A percentile compares a stretch with the other conserved stretches of the same genome.
Evolutionary conservation across 2,113 vertebrate species (phyloP).

Genomic region (Corvus moneduloides): DNA sequence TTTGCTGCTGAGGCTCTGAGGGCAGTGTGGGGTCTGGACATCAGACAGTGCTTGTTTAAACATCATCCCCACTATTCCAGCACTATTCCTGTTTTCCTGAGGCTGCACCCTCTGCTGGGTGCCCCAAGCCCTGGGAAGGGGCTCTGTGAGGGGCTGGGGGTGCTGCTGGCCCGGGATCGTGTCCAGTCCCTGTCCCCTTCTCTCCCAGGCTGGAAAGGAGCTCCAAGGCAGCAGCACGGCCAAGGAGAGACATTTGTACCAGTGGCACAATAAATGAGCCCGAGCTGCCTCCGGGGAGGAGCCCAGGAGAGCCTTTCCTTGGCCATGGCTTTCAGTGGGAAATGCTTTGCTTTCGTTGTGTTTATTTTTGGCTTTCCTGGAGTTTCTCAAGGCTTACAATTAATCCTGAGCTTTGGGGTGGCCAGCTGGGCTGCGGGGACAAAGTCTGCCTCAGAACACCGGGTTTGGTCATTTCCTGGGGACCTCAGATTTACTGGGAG

Average conservation of each 20-base stretch:
- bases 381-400: slow-evolving; percentile 7
- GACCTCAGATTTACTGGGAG: neutral
- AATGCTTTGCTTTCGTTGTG: neutral
- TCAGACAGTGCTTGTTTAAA: neutral
- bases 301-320: neutral
- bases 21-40: neutral
- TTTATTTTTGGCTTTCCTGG: slow-evolving; percentile 43
- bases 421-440: neutral
- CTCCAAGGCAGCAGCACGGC: neutral
- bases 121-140: neutral
- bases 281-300: neutral
- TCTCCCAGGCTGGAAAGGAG: neutral
- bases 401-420: neutral
- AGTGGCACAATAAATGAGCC: neutral
- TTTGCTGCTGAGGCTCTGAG: neutral
- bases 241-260: neutral
- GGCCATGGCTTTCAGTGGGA: neutral
- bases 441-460: neutral
- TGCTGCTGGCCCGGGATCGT: rapidly evolving
- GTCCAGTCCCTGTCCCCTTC: neutral
- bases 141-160: neutral
- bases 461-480: neutral
- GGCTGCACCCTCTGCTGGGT: neutral
- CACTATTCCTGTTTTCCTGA: rapidly evolving
- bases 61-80: rapidly evolving